phyloP scores from a whole-genome alignment of 2,797 vertebrate genomes.

The Etheostoma perlongum region DNA sequence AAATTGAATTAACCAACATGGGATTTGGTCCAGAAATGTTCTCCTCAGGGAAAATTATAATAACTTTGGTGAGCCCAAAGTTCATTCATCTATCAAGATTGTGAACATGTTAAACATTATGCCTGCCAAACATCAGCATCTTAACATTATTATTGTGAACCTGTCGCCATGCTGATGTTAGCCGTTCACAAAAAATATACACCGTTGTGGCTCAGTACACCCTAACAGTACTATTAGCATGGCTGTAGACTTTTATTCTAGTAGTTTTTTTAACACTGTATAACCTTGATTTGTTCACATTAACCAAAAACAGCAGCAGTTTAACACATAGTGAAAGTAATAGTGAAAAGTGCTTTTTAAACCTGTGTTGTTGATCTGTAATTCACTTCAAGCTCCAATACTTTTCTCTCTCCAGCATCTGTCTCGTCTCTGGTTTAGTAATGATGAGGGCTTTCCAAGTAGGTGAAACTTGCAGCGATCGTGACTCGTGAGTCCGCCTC shows the following conservation, averaged over 20 bases:
- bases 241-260: neutral
- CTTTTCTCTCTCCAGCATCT: neutral
- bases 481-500: neutral
- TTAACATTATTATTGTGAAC: neutral
- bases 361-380: slow-evolving; percentile 1
- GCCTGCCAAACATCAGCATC: neutral
- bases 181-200: neutral
- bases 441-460: slow-evolving; percentile 40
- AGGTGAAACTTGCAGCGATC: slow-evolving; percentile 22
- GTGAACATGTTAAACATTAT: neutral
- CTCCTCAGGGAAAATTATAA: neutral
- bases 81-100: neutral
- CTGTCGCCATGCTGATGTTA: neutral
- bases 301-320: neutral
- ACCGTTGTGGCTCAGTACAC: neutral
- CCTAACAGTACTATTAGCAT: neutral
- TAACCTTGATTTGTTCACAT: neutral
- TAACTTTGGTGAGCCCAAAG: neutral
- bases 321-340: neutral
- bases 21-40: neutral
- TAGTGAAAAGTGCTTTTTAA: slow-evolving; percentile 9
- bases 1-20: neutral
- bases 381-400: neutral
- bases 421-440: slow-evolving; percentile 33
- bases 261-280: neutral